Percentiles rank a stretch among this genome's conserved stretches.
Conservation (phyloP, 2,888 invertebrate genomes). For the Tuta absoluta region DNA sequence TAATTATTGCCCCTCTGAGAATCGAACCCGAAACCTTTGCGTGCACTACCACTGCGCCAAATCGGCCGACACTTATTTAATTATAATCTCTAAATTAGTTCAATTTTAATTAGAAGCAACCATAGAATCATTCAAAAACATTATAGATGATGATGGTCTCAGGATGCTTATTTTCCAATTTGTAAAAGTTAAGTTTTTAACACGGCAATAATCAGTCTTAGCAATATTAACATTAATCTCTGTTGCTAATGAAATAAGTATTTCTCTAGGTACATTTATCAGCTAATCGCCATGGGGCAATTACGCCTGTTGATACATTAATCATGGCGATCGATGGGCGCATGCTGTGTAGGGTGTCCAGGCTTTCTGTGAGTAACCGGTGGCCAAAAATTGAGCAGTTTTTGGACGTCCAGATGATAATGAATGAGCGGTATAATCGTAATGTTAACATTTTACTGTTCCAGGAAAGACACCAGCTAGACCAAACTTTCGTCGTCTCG, state of each 20-base stretch:
- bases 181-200: background rate
- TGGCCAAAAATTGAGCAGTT: too few species aligned
- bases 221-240: background rate
- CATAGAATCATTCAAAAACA: background rate
- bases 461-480: too few species aligned
- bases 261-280: constrained; percentile 26
- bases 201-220: background rate
- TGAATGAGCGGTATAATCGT: too few species aligned
- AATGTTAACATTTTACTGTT: too few species aligned
- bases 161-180: constrained; percentile 4
- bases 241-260: constrained; percentile 9
- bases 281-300: constrained; percentile 39
- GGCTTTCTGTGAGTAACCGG: background rate
- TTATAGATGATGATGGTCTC: background rate
- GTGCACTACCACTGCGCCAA: too few species aligned
- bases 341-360: constrained; percentile 26
- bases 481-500: too few species aligned
- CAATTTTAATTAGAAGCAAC: background rate
- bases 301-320: constrained; percentile 36
- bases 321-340: constrained; percentile 31
- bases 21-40: too few species aligned
- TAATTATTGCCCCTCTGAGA: too few species aligned
- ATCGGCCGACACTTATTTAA: too few species aligned
- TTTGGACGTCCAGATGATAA: too few species aligned
- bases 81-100: too few species aligned